phyloP scores from a whole-genome alignment of 1,140 invertebrate species.

The Wasmannia auropunctata region DNA sequence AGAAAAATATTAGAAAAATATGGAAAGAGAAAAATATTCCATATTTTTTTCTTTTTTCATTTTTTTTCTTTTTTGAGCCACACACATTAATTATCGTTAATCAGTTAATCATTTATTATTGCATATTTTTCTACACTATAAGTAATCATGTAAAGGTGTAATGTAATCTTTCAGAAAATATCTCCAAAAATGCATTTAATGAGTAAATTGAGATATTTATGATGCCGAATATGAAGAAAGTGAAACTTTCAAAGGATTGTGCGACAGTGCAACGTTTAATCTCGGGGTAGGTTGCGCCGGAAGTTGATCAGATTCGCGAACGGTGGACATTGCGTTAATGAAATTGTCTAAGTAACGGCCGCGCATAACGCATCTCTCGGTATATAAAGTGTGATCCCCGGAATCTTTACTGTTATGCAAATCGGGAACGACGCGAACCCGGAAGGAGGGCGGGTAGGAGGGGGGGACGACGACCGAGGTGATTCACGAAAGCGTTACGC shows the following conservation, averaged over 20 bases:
- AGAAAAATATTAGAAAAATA: neutral
- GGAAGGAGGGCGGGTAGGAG: too few relatives aligned
- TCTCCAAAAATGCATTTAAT: neutral
- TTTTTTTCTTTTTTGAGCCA: neutral
- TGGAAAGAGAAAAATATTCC: too few relatives aligned
- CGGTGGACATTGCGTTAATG: constrained; percentile 62
- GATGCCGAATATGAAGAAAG: neutral
- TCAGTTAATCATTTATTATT: neutral
- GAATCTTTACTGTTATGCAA: constrained; percentile 72
- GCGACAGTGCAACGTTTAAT: neutral
- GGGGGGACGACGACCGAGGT: constrained; percentile 30
- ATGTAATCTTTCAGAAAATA: neutral
- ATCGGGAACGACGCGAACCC: constrained; percentile 55
- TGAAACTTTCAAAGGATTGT: neutral
- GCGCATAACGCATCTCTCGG: constrained; percentile 56
- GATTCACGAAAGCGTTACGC: constrained; percentile 68
- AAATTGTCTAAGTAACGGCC: constrained; percentile 66
- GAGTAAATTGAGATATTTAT: neutral
- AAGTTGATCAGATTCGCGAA: constrained; percentile 41
- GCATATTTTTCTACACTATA: neutral
- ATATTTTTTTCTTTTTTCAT: too few relatives aligned
- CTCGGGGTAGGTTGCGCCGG: neutral
- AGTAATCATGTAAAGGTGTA: neutral
- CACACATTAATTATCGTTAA: neutral
- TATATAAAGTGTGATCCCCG: constrained; percentile 56